These are phyloP conservation scores for Scelioninae gen. 2 DNA, from an alignment of 2,888 invertebrate genomes.

Conservation along the genomic window DNA sequence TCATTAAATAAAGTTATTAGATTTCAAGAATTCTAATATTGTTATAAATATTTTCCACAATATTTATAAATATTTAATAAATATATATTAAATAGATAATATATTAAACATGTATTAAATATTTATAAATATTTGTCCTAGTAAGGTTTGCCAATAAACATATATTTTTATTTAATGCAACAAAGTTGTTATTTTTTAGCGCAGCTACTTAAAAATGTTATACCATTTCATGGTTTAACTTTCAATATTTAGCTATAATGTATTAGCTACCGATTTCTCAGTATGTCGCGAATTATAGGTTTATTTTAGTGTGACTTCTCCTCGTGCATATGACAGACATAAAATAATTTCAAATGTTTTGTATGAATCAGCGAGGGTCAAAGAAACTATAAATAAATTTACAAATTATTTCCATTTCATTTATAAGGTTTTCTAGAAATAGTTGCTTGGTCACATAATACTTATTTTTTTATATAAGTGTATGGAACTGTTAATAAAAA, in stretches of 20 bases:
- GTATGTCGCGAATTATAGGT: slow-evolving; percentile 6
- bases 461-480: slow-evolving; percentile 27
- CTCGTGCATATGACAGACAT: slow-evolving; percentile 35
- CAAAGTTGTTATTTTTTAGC: too few relatives aligned
- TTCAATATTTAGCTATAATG: slow-evolving; percentile 32
- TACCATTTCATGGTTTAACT: slow-evolving; percentile 14
- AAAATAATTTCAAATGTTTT: slow-evolving; percentile 46
- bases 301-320: slow-evolving; percentile 33
- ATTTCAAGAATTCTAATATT: too few relatives aligned
- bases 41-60: too few relatives aligned
- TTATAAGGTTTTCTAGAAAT: slow-evolving; percentile 37
- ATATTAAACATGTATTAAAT: too few relatives aligned
- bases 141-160: too few relatives aligned
- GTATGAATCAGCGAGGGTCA: slow-evolving; percentile 51
- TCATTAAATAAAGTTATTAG: too few relatives aligned
- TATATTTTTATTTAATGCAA: too few relatives aligned
- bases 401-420: slow-evolving; percentile 47
- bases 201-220: slow-evolving; percentile 6
- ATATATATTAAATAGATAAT: too few relatives aligned
- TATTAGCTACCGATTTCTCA: slow-evolving; percentile 11
- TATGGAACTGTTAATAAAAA: too few relatives aligned
- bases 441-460: slow-evolving; percentile 8
- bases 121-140: too few relatives aligned
- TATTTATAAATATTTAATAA: too few relatives aligned
- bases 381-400: slow-evolving; percentile 53